A percentile compares a stretch with the other conserved stretches of the same genome.
These are phyloP conservation scores for Theonella swinhoei DNA, from an alignment of 37 sponge, comb jelly and placozoan genomes.

Conservation along the genomic window DNA sequence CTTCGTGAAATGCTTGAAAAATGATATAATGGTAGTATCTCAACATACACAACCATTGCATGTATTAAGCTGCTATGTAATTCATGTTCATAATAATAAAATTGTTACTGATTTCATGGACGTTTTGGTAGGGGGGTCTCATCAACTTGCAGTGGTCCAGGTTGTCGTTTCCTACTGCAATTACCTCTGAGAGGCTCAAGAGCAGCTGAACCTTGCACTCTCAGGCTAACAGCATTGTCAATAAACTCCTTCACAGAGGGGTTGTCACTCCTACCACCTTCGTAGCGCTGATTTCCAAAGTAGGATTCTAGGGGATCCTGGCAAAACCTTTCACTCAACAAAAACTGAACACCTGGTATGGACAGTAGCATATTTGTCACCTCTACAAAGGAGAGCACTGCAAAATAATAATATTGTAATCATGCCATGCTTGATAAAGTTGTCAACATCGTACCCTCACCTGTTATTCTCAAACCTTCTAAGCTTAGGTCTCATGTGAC, in stretches of 20 bases:
- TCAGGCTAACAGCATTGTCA: not conserved
- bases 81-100: not conserved
- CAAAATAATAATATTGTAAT: not conserved
- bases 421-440: not conserved
- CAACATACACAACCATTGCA: too few relatives aligned
- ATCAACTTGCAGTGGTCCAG: not conserved
- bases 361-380: not conserved
- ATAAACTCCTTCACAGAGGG: constrained; percentile 1
- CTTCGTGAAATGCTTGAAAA: not conserved
- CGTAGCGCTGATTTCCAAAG: constrained; percentile 3
- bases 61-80: too few relatives aligned
- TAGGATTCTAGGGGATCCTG: constrained; percentile 15
- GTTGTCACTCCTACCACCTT: constrained; percentile 20
- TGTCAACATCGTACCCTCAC: not conserved
- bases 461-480: constrained; percentile 18
- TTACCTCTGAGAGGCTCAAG: not conserved
- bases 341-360: constrained; percentile 9
- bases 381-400: not conserved
- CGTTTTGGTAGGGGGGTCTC: not conserved
- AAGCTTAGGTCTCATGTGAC: not conserved
- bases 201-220: not conserved
- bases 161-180: too few relatives aligned
- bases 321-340: not conserved
- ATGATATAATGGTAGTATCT: too few relatives aligned
- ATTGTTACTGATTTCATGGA: not conserved